Conservation (phyloP, 2,888 invertebrate genomes). For the Ischnus inquisitorius region DNA sequence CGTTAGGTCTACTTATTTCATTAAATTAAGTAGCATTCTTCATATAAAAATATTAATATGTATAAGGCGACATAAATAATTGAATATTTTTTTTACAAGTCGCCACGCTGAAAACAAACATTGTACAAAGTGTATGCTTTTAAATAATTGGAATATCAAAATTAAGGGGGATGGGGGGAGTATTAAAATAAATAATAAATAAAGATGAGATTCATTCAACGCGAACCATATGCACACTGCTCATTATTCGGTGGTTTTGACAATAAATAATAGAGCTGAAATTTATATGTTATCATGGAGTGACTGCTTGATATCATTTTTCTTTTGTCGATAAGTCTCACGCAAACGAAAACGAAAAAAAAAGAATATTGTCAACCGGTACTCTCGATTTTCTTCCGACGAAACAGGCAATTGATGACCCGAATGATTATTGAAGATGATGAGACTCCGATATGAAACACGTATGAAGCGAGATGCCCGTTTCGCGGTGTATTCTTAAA, state of each 20-base stretch:
- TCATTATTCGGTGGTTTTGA: constrained; percentile 61
- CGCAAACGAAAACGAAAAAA: constrained; percentile 49
- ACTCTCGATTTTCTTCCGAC: constrained; percentile 49
- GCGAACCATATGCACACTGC: constrained; percentile 76
- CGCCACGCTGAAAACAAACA: constrained; percentile 77
- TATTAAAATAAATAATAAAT: constrained; percentile 85
- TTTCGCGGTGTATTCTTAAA: constrained; percentile 62
- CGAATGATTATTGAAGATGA: constrained; percentile 38
- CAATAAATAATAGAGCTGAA: constrained; percentile 67
- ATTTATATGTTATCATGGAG: constrained; percentile 49
- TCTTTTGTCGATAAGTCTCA: constrained; percentile 18
- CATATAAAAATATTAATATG: constrained; percentile 79
- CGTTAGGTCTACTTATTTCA: constrained; percentile 75
- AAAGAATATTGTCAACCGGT: constrained; percentile 48
- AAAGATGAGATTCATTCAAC: constrained; percentile 79
- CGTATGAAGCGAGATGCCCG: constrained; percentile 68
- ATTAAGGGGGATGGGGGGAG: constrained; percentile 60
- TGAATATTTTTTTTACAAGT: constrained; percentile 81
- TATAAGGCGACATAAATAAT: constrained; percentile 83
- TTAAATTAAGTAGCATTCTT: constrained; percentile 82
- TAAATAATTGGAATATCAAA: constrained; percentile 79
- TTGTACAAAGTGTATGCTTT: constrained; percentile 80
- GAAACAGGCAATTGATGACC: constrained; percentile 42
- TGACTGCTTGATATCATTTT: constrained; percentile 45
- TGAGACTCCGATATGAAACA: constrained; percentile 46